phyloP scores from a whole-genome alignment of 2,888 invertebrate species.

The Apoda limacodes region DNA sequence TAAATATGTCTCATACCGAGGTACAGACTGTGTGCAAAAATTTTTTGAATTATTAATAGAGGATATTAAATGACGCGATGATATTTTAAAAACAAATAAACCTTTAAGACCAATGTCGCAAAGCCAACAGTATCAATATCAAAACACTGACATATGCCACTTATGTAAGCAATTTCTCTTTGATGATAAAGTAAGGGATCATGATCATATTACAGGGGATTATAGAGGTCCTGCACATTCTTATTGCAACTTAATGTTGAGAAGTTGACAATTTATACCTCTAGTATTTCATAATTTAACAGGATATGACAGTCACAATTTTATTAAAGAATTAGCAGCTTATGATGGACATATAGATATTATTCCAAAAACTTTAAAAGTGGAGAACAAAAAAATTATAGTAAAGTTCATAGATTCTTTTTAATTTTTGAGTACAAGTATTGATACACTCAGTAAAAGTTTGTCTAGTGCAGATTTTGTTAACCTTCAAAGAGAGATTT shows the following conservation, averaged over 20 bases:
- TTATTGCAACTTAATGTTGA: conserved; percentile 3
- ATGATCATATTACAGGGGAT: conserved; percentile 7
- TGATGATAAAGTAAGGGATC: too few relatives aligned
- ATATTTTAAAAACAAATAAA: too few relatives aligned
- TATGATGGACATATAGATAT: too few relatives aligned
- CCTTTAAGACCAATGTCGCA: too few relatives aligned
- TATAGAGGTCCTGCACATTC: conserved; percentile 8
- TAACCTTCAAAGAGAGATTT: conserved; percentile 5
- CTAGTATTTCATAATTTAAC: conserved; percentile 4
- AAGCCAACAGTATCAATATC: too few relatives aligned
- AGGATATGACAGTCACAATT: conserved; percentile 6
- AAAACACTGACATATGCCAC: too few relatives aligned
- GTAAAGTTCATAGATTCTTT: conserved; percentile 13
- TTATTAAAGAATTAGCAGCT: conserved; percentile 5
- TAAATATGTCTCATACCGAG: conserved; percentile 14
- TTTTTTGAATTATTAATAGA: conserved; percentile 11
- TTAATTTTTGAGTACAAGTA: too few relatives aligned
- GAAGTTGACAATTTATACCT: conserved; percentile 5
- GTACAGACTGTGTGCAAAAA: conserved; percentile 9
- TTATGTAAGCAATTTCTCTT: too few relatives aligned
- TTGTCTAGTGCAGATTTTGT: too few relatives aligned
- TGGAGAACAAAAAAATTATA: too few relatives aligned
- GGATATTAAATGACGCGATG: conserved; percentile 3
- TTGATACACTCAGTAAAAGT: too few relatives aligned
- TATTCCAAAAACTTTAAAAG: too few relatives aligned